Evolutionary conservation across 1,140 invertebrate species (phyloP).

Genomic region (Trachymyrmex septentrionalis): DNA sequence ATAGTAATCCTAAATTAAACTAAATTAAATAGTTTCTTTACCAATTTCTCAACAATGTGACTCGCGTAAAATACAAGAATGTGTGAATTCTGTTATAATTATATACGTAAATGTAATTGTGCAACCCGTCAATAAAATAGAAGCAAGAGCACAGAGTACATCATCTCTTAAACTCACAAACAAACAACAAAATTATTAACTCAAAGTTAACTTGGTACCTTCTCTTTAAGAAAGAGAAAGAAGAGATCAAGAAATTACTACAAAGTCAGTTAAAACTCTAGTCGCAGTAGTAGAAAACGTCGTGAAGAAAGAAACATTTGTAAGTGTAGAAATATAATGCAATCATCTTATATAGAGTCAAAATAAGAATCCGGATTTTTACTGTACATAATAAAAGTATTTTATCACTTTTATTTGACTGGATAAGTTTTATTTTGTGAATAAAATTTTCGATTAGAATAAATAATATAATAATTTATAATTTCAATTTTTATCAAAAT

Average conservation of each 20-base stretch:
- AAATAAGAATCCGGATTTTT: background rate
- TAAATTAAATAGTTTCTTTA: too few species aligned
- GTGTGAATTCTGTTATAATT: background rate
- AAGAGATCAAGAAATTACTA: constrained; percentile 5
- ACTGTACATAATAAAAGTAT: background rate
- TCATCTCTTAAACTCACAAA: background rate
- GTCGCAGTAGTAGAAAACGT: background rate
- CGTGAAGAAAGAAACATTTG: background rate
- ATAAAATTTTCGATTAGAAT: background rate
- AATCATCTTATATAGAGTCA: background rate
- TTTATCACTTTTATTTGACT: background rate
- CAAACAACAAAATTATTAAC: constrained; percentile 9
- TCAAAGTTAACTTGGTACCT: background rate
- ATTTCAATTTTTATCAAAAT: background rate
- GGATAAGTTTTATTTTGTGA: background rate
- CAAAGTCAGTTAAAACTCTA: constrained; percentile 19
- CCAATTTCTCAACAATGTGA: background rate
- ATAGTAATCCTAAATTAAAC: too few species aligned
- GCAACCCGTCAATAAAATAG: background rate
- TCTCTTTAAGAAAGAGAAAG: constrained; percentile 26
- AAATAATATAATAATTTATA: background rate
- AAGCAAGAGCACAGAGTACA: background rate
- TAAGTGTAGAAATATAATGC: background rate
- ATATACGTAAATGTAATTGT: background rate
- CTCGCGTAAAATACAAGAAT: background rate